Percentiles rank a stretch among this genome's conserved stretches.
phyloP scores from a whole-genome alignment of 2,797 vertebrate species.

The Dallia pectoralis region DNA sequence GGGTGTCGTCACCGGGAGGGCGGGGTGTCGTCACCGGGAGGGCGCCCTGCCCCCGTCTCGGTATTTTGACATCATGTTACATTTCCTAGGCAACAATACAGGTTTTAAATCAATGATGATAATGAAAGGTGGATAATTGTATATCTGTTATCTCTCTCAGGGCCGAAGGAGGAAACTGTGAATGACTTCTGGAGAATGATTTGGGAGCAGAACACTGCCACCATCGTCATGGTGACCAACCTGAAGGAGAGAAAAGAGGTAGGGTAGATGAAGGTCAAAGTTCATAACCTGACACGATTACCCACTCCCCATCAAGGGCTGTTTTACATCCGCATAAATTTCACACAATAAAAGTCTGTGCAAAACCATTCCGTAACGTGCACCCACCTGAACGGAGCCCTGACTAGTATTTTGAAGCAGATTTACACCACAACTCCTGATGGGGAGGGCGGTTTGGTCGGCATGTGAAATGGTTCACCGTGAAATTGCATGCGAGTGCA shows the following conservation, averaged over 20 bases:
- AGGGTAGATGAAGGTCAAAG: slow-evolving; percentile 14
- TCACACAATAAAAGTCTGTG: background rate
- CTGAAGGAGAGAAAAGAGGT: slow-evolving; percentile 98
- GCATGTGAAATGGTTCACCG: background rate
- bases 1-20: too few relatives aligned
- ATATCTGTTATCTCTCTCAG: slow-evolving; percentile 60
- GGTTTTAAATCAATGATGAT: background rate
- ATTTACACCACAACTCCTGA: background rate
- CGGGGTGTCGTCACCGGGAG: too few relatives aligned
- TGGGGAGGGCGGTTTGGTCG: background rate
- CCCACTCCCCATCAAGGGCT: background rate
- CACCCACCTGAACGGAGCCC: background rate
- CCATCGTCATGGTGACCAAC: slow-evolving; percentile 99
- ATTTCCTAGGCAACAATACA: background rate
- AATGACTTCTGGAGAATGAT: slow-evolving; percentile 99
- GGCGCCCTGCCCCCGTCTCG: background rate
- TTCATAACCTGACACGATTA: background rate
- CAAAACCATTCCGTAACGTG: background rate
- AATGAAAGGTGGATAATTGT: background rate
- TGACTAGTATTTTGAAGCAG: background rate
- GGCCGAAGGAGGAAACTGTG: slow-evolving; percentile 97
- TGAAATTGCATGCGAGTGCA: background rate
- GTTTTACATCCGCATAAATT: background rate
- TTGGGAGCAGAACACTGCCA: slow-evolving; percentile 98
- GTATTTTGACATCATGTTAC: background rate